Percentiles rank a stretch among this genome's conserved stretches.
Evolutionary conservation across 2,888 invertebrate genomes (phyloP).

Genomic region (Marronus borbonicus): DNA sequence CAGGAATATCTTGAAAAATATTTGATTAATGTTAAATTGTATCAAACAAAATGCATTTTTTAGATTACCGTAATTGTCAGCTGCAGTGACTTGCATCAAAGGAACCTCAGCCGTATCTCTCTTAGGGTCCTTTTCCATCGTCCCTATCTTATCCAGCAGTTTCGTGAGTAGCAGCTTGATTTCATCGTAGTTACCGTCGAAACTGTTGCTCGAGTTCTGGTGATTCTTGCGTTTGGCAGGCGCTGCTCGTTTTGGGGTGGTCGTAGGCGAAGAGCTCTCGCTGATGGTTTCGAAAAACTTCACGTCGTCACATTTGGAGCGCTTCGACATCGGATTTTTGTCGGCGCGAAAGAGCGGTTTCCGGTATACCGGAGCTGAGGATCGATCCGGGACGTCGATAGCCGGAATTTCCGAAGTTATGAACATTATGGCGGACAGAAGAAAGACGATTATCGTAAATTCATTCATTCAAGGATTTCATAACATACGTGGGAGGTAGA

Average conservation of each 20-base stretch:
- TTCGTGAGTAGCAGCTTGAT: slow-evolving; percentile 54
- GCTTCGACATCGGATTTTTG: slow-evolving; percentile 38
- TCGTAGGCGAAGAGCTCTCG: slow-evolving; percentile 43
- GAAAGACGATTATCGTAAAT: slow-evolving; percentile 16
- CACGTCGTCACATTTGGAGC: slow-evolving; percentile 49
- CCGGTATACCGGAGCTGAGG: background rate
- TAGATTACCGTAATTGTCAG: background rate
- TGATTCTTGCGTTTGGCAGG: slow-evolving; percentile 36
- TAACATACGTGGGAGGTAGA: slow-evolving; percentile 1
- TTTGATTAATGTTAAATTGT: too few species aligned
- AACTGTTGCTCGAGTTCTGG: background rate
- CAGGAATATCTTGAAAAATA: slow-evolving; percentile 5
- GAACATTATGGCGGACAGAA: slow-evolving; percentile 13
- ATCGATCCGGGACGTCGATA: background rate
- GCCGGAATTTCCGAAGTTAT: background rate
- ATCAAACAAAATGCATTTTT: background rate
- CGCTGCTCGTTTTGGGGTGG: background rate
- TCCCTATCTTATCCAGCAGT: slow-evolving; percentile 54
- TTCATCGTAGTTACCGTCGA: slow-evolving; percentile 53
- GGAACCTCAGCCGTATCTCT: slow-evolving; percentile 34
- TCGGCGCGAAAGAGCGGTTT: background rate
- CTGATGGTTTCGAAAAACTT: slow-evolving; percentile 55
- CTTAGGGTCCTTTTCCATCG: slow-evolving; percentile 52
- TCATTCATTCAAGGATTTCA: slow-evolving; percentile 37
- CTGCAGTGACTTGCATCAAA: background rate